phyloP scores from a whole-genome alignment of 2,888 invertebrate genomes.

The Trissolcus japonicus region DNA sequence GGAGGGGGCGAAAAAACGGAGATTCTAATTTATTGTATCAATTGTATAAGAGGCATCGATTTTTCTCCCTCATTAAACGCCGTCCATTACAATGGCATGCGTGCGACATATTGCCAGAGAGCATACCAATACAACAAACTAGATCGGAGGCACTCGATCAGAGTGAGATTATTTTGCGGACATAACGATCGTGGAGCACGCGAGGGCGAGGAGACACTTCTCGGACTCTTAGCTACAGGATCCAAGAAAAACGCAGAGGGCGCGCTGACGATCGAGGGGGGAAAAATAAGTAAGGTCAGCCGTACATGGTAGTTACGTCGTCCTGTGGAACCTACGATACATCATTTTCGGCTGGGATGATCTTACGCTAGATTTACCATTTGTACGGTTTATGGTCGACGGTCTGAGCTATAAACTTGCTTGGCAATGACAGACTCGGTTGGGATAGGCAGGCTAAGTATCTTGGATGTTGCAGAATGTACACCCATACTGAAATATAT shows the following conservation, averaged over 20 bases:
- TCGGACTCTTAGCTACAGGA: conserved; percentile 43
- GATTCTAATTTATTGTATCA: no score
- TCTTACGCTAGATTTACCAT: conserved; percentile 77
- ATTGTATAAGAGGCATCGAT: conserved; percentile 23
- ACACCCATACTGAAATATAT: conserved; percentile 41
- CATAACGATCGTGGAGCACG: conserved; percentile 39
- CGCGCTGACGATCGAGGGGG: conserved; percentile 30
- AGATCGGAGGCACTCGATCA: conserved; percentile 54
- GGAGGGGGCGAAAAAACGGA: no score
- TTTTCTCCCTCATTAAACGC: conserved; percentile 39
- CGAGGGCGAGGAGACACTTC: conserved; percentile 30
- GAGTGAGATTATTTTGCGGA: conserved; percentile 52
- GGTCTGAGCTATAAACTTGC: conserved; percentile 76
- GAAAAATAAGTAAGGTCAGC: conserved; percentile 57
- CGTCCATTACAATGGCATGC: conserved; percentile 49
- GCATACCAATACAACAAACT: conserved; percentile 29
- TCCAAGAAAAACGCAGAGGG: conserved; percentile 42
- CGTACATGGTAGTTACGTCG: conserved; percentile 61
- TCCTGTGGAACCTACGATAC: conserved; percentile 71
- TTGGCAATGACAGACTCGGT: conserved; percentile 74
- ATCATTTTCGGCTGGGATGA: conserved; percentile 77
- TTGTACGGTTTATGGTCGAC: conserved; percentile 76
- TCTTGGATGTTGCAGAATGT: conserved; percentile 33
- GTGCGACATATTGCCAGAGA: conserved; percentile 39
- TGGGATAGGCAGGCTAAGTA: conserved; percentile 50